Base-by-base conservation (phyloP, 2,888 invertebrate species). In the Doris montereyensis region DNA sequence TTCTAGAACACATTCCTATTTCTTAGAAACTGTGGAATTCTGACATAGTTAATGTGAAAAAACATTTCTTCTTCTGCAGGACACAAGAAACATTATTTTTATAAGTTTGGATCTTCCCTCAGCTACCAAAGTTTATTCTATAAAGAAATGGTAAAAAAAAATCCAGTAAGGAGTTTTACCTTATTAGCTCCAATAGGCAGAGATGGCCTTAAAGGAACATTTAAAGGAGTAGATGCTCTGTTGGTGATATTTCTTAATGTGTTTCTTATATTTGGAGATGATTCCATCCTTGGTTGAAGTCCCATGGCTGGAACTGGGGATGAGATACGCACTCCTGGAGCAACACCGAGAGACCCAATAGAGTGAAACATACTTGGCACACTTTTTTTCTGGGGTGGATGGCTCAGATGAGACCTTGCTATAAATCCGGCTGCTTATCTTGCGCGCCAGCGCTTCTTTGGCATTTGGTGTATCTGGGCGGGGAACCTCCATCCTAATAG, bases 381-480 rank as follows among this genome's bases (percentile, higher is more conserved):
- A 3, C 0, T 10, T 17, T 41, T 41, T 41, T 17, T 41, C 52
- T 5, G 77, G 80, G 5, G 80, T 32, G 34, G 79, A 52, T 60
- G 77, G 41, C 62, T 76, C 60, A 73, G 79, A 65, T 28, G 77
- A 77, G 17, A 34, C 30, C 32, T 68, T 80, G 78, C 26, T 75
- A 57, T 21, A 26, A n/a, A 67, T 78, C 26, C 89, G 85, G 81
- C 84, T 88, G 84, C 83, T 89, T 76, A 98, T 93, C 96, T 98
- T 96, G 91, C 97, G 97, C 21, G 97, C 97, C 79, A 98, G 93
- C 0, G 98, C 98, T 0, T 97, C 97, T 93, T 98, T 98, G 1
- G 88, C 85, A 77, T 85, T 82, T 17, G 88, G 87, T n/a, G 86
- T 87, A 70, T 82, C 84, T 5, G 87, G 88, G 5, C 86, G 81